Conservation (phyloP, 2,888 invertebrate genomes). For the Cantharis rustica region DNA sequence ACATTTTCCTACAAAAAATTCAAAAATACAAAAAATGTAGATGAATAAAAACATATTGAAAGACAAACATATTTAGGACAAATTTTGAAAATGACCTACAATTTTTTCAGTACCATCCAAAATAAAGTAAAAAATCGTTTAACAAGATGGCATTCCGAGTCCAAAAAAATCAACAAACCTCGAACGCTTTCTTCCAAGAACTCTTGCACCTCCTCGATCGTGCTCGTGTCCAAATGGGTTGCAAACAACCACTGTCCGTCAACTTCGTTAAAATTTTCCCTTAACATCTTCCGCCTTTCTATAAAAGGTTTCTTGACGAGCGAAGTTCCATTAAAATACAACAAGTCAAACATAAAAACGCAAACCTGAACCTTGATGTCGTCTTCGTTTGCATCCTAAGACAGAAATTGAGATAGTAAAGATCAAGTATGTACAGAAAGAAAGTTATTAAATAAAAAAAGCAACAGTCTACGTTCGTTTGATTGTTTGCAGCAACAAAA, state of each 20-base stretch:
- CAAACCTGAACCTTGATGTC: constrained; percentile 83
- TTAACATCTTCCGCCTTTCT: constrained; percentile 73
- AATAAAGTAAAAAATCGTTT: too few species aligned
- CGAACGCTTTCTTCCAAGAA: constrained; percentile 94
- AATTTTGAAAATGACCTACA: too few species aligned
- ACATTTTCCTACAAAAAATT: constrained; percentile 74
- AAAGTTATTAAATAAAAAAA: too few species aligned
- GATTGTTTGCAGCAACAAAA: too few species aligned
- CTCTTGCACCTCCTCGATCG: constrained; percentile 89
- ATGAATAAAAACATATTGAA: too few species aligned
- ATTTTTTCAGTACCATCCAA: too few species aligned
- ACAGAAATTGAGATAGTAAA: constrained; percentile 27
- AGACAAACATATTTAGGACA: too few species aligned
- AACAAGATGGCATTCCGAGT: too few species aligned
- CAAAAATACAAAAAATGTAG: too few species aligned
- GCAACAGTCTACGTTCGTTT: too few species aligned
- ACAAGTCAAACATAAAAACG: constrained; percentile 94
- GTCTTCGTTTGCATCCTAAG: constrained; percentile 71
- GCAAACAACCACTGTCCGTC: constrained; percentile 91
- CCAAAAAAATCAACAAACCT: constrained; percentile 56
- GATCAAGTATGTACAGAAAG: too few species aligned
- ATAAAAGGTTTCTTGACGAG: constrained; percentile 79
- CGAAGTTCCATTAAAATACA: constrained; percentile 87
- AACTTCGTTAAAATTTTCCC: constrained; percentile 70
- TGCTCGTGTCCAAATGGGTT: constrained; percentile 76